Base-by-base conservation (phyloP, 1,140 invertebrate species). In the Agrypnia vestita region DNA sequence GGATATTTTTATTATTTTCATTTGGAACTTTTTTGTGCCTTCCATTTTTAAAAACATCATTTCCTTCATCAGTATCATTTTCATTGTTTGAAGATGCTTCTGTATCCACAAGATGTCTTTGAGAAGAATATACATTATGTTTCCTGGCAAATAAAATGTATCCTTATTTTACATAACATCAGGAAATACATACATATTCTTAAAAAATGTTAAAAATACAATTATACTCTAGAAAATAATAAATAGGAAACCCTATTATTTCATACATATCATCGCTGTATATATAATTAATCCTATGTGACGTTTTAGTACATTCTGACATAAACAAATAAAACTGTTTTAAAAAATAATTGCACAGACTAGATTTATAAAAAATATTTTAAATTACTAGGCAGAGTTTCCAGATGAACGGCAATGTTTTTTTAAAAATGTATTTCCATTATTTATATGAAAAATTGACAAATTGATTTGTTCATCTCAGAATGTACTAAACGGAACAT, bases 121-220 rank as follows among this genome's bases (percentile, higher is more conserved):
- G 76, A 25, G 82, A 83, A 44, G 82, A 80, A 77, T 83, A 83
- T 19, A 81, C 19, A 76, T 73, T 72, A 10, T 80, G n/a, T 53
- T 80, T 80, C 55, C 82, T 83, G 53, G n/a, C 10, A 53, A 51
- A 77, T 73, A 62, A 80, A 19, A 74, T 59, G n/a, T n/a, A n/a
- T n/a, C n/a, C n/a, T 51, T 15, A 51, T 15, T 51, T 13, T 15
- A 51, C 49, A 51, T 12, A 13, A 15, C 8, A 13, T 51, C n/a
- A 3, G n/a, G n/a, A n/a, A n/a, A 3, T 15, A 51, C 8, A 51
- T 15, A 51, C 1, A 9, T 13, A 51, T 51, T 3, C 8, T 51
- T 51, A 51, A 51, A 51, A 12, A 51, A 15, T n/a, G 49, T 51
- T 51, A 51, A 13, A 4, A n/a, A n/a, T n/a, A n/a, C n/a, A n/a